phyloP scores from a whole-genome alignment of 2,113 vertebrate genomes.

The Todiramphus chloris region DNA sequence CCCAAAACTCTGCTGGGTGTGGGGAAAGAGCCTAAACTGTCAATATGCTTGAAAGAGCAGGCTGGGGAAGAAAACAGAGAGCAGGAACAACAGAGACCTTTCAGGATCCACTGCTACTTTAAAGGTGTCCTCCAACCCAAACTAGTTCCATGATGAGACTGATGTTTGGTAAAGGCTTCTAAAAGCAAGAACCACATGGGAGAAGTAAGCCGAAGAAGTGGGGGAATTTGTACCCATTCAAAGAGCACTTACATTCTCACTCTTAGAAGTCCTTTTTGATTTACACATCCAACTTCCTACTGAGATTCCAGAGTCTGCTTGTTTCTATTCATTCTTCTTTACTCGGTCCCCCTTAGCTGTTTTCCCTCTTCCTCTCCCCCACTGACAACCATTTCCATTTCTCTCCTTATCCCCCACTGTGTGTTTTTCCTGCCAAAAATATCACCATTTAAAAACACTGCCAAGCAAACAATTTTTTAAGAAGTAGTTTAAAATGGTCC shows the following conservation, averaged over 20 bases:
- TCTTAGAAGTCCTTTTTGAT: not conserved
- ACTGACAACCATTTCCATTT: slow-evolving; percentile 11
- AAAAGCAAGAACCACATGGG: not conserved
- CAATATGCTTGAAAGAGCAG: not conserved
- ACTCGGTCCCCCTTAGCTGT: not conserved
- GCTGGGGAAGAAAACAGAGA: not conserved
- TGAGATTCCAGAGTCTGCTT: not conserved
- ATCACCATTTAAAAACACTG: not conserved
- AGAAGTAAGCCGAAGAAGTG: not conserved
- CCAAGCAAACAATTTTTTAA: not conserved
- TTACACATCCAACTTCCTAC: not conserved
- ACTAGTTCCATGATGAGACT: not conserved
- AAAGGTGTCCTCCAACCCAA: not conserved
- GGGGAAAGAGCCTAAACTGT: not conserved
- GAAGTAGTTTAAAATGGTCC: not conserved
- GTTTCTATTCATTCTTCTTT: slow-evolving; percentile 11
- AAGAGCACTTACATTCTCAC: not conserved
- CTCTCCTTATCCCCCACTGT: not conserved
- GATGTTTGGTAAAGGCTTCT: not conserved
- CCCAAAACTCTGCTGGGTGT: not conserved
- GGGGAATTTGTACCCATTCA: not conserved
- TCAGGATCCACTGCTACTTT: not conserved
- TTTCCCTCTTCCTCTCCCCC: slow-evolving; percentile 13
- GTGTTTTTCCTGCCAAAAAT: slow-evolving; percentile 1
- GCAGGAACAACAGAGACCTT: not conserved